Evolutionary conservation across 2,888 invertebrate species (phyloP).

Genomic region (Heliconius erato): DNA sequence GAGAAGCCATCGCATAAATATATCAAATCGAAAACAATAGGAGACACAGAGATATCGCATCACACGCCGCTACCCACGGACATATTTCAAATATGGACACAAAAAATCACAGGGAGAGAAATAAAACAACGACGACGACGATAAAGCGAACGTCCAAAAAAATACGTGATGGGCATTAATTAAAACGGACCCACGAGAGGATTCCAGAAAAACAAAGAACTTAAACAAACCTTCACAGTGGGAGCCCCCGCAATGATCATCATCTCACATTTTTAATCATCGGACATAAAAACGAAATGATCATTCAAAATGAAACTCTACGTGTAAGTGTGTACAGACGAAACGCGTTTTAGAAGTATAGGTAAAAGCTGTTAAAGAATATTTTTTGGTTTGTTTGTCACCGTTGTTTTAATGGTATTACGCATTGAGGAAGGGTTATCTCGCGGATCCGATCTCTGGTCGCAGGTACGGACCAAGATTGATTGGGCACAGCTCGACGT

Average conservation of each 20-base stretch:
- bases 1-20: constrained; percentile 81
- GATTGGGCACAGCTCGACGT: constrained; percentile 81
- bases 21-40: constrained; percentile 86
- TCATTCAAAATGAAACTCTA: constrained; percentile 69
- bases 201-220: constrained; percentile 84
- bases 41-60: constrained; percentile 83
- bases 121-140: constrained; percentile 57
- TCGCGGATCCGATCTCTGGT: constrained; percentile 77
- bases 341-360: constrained; percentile 56
- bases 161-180: constrained; percentile 86
- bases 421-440: constrained; percentile 85
- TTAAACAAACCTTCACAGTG: constrained; percentile 84
- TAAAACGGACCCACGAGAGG: constrained; percentile 85
- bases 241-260: constrained; percentile 84
- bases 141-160: constrained; percentile 80
- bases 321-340: constrained; percentile 57
- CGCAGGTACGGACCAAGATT: constrained; percentile 82
- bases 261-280: constrained; percentile 86
- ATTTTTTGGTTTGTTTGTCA: constrained; percentile 85
- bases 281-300: constrained; percentile 66
- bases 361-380: constrained; percentile 82
- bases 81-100: constrained; percentile 83
- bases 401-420: constrained; percentile 86
- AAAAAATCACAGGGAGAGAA: constrained; percentile 68
- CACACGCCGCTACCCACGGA: constrained; percentile 76